A percentile compares a stretch with the other conserved stretches of the same genome.
phyloP scores from a whole-genome alignment of 2,797 vertebrate species.

The Ciconia nigra region DNA sequence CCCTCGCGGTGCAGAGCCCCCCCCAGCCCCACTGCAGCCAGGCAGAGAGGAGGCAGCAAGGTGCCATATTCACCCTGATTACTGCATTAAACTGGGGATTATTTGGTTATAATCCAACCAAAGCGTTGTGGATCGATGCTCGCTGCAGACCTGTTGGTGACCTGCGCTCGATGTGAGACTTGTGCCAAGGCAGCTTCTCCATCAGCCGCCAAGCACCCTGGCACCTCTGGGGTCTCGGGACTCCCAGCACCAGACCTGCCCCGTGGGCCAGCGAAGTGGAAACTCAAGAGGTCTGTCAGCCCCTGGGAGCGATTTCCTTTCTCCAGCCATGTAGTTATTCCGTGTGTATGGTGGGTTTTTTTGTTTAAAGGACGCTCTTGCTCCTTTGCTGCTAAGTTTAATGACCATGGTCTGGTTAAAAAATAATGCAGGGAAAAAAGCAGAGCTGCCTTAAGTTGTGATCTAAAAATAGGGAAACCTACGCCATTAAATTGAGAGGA shows the following conservation, averaged over 20 bases:
- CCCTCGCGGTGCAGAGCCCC: background rate
- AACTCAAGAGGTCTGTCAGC: constrained; percentile 56
- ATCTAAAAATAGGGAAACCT: constrained; percentile 65
- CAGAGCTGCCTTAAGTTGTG: constrained; percentile 6
- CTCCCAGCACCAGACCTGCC: background rate
- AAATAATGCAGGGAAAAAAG: background rate
- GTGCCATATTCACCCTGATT: background rate
- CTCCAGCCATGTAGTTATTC: background rate
- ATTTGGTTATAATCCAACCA: background rate
- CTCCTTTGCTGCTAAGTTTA: constrained; percentile 11
- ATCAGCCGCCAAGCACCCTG: background rate
- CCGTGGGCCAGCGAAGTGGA: background rate
- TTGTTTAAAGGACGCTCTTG: background rate
- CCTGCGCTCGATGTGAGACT: background rate
- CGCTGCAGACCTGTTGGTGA: background rate
- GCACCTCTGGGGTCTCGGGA: background rate
- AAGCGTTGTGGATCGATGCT: background rate
- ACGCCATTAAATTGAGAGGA: constrained; percentile 44
- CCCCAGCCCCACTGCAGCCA: rapidly evolving
- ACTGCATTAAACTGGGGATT: background rate
- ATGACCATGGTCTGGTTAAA: background rate
- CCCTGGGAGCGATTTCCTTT: constrained; percentile 3
- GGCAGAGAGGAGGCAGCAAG: background rate
- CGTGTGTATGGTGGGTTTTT: background rate
- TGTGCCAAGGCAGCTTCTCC: constrained; percentile 6